phyloP scores from a whole-genome alignment of 2,113 vertebrate species.

The Poecile atricapillus region DNA sequence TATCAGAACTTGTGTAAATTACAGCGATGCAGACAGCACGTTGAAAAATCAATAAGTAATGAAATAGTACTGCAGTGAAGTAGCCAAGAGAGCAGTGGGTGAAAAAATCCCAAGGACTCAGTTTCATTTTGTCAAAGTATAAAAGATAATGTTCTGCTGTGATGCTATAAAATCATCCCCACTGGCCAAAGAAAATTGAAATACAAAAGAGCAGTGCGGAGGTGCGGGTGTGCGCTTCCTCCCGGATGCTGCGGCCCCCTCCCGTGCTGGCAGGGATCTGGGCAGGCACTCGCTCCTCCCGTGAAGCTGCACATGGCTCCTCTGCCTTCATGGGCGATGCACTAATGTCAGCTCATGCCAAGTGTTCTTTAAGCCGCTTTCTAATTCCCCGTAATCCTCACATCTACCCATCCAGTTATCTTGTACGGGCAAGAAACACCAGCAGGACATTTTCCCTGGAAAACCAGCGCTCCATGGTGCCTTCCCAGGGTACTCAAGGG shows the following conservation, averaged over 20 bases:
- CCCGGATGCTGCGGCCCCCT: background rate
- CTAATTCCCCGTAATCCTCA: background rate
- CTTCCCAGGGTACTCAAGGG: background rate
- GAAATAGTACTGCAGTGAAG: conserved; percentile 79
- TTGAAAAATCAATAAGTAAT: conserved; percentile 84
- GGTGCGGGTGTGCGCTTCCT: background rate
- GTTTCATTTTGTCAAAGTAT: conserved; percentile 81
- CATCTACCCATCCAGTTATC: background rate
- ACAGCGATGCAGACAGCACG: conserved; percentile 76
- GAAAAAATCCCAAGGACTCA: conserved; percentile 78
- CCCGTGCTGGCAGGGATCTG: background rate
- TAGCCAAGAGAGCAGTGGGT: conserved; percentile 80
- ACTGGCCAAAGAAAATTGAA: conserved; percentile 65
- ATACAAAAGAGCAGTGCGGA: conserved; percentile 19
- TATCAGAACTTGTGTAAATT: conserved; percentile 82
- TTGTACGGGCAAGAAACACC: background rate
- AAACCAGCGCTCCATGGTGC: background rate
- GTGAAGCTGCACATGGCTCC: background rate
- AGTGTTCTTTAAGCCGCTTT: background rate
- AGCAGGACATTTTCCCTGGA: background rate
- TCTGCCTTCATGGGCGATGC: background rate
- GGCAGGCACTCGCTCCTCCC: background rate
- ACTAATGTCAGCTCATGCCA: background rate
- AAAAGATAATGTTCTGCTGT: conserved; percentile 76
- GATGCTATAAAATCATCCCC: conserved; percentile 70